A percentile compares a stretch with the other conserved stretches of the same genome.
Evolutionary conservation across 2,888 invertebrate genomes (phyloP).

Genomic region (Pyrgus malvae): DNA sequence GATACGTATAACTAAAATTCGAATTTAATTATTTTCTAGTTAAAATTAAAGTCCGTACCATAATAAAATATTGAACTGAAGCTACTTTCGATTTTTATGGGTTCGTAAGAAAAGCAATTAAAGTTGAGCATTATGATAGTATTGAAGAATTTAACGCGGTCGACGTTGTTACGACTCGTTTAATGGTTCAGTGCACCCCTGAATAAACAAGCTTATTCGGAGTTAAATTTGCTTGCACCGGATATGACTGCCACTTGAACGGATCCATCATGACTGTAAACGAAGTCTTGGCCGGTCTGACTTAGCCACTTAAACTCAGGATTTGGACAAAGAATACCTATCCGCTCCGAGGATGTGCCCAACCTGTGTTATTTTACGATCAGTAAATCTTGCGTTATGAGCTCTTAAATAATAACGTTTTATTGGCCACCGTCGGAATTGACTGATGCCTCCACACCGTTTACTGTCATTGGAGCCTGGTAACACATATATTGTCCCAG

Average conservation of each 20-base stretch:
- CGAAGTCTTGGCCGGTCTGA: conserved; percentile 59
- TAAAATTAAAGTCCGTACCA: conserved; percentile 52
- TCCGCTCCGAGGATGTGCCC: conserved; percentile 51
- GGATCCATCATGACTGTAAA: conserved; percentile 65
- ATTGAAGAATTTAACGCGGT: conserved; percentile 77
- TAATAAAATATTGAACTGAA: conserved; percentile 27
- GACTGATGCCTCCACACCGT: conserved; percentile 66
- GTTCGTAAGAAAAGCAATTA: conserved; percentile 78
- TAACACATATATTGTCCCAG: conserved; percentile 54
- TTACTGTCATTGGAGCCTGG: conserved; percentile 53
- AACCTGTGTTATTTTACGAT: conserved; percentile 64
- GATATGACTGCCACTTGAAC: conserved; percentile 76
- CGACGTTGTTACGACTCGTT: conserved; percentile 67
- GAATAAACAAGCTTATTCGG: conserved; percentile 75
- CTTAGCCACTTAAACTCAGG: conserved; percentile 51
- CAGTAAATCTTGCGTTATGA: conserved; percentile 76
- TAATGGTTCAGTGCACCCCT: conserved; percentile 80
- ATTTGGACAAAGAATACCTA: conserved; percentile 49
- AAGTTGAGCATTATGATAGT: conserved; percentile 75
- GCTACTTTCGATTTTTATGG: conserved; percentile 71
- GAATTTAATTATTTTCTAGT: conserved; percentile 49
- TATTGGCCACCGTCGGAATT: conserved; percentile 65
- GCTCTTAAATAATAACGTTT: conserved; percentile 77
- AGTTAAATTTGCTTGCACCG: conserved; percentile 79
- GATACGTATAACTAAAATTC: conserved; percentile 28